Evolutionary conservation across 1,140 invertebrate genomes (phyloP).

Genomic region (Atopsyche davidsoni): DNA sequence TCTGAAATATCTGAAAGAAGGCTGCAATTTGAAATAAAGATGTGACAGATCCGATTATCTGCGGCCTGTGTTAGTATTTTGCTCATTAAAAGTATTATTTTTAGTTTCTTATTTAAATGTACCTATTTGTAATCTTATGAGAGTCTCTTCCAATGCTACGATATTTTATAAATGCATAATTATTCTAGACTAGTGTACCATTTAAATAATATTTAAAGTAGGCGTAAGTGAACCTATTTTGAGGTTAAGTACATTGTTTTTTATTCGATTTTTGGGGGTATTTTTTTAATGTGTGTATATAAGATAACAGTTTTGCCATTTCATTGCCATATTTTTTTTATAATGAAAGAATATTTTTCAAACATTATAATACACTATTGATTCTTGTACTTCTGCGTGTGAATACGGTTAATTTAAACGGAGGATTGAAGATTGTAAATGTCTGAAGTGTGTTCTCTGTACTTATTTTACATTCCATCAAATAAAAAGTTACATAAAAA

Average conservation of each 20-base stretch:
- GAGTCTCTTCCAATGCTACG: constrained; percentile 15
- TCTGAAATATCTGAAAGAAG: too few relatives aligned
- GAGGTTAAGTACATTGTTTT: constrained; percentile 19
- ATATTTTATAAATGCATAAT: constrained; percentile 16
- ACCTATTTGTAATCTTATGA: constrained; percentile 16
- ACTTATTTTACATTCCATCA: constrained; percentile 29
- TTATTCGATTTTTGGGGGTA: constrained; percentile 23
- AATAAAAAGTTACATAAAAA: constrained; percentile 21
- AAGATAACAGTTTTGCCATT: constrained; percentile 25
- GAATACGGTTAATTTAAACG: constrained; percentile 8
- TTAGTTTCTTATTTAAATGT: constrained; percentile 3
- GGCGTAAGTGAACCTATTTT: constrained; percentile 7
- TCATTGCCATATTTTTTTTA: constrained; percentile 28
- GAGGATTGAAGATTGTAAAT: constrained; percentile 10
- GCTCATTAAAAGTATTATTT: constrained; percentile 19
- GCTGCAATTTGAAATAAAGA: too few relatives aligned
- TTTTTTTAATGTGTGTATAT: constrained; percentile 22
- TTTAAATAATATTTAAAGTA: constrained; percentile 20
- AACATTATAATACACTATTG: constrained; percentile 8
- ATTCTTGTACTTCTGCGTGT: constrained; percentile 5
- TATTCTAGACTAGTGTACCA: constrained; percentile 6
- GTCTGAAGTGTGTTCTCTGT: constrained; percentile 26
- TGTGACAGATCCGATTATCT: too few relatives aligned
- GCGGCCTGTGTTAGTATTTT: too few relatives aligned
- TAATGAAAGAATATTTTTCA: constrained; percentile 20